Conservation (phyloP, 2,797 vertebrate genomes). For the Ataeniobius toweri region DNA sequence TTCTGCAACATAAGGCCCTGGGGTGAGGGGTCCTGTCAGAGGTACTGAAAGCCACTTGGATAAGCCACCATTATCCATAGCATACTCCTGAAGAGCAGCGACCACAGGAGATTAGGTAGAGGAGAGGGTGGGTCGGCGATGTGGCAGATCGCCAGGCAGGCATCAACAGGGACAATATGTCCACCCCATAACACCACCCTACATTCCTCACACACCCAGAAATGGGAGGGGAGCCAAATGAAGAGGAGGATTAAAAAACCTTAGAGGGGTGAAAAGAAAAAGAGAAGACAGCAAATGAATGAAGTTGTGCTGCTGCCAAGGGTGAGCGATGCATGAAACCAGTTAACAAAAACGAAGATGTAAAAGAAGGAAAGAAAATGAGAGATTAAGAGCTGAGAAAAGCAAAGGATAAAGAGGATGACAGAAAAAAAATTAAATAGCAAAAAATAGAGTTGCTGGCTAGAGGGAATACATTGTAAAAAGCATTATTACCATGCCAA, state of each 20-base stretch:
- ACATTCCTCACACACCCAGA: slow-evolving; percentile 46
- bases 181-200: slow-evolving; percentile 29
- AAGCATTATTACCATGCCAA: not conserved
- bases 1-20: slow-evolving; percentile 47
- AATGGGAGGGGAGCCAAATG: slow-evolving; percentile 56
- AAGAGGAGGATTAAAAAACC: slow-evolving; percentile 55
- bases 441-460: not conserved
- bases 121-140: slow-evolving; percentile 10
- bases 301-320: slow-evolving; percentile 43
- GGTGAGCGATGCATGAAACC: slow-evolving; percentile 36
- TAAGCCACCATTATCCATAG: slow-evolving; percentile 74
- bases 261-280: not conserved
- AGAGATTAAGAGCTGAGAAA: slow-evolving; percentile 42
- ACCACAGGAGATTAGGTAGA: slow-evolving; percentile 44
- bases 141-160: slow-evolving; percentile 66
- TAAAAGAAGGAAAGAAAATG: slow-evolving; percentile 30
- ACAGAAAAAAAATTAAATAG: not conserved
- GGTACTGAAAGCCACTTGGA: slow-evolving; percentile 63
- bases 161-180: slow-evolving; percentile 68
- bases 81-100: slow-evolving; percentile 41
- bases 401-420: slow-evolving; percentile 12
- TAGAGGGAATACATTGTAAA: not conserved
- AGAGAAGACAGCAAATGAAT: slow-evolving; percentile 40
- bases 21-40: slow-evolving; percentile 58
- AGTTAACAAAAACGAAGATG: slow-evolving; percentile 17